Evolutionary conservation across 2,888 invertebrate genomes (phyloP), one percentile per base, ranked within the genome.

Genomic region (Mylabris sibirica): DNA sequence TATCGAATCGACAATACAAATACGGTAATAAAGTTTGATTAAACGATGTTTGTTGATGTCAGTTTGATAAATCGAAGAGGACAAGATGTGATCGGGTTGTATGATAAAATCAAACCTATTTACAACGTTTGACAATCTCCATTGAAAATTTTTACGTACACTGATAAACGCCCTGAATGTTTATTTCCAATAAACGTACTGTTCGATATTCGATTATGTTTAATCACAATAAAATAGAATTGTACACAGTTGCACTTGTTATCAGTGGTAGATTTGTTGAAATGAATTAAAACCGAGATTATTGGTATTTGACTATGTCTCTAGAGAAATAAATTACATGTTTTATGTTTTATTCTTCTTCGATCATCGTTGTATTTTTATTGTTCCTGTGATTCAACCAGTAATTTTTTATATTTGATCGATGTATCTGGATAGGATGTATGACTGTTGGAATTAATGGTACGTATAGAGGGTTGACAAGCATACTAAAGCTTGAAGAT

Each of bases 401-500:
- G 60, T 26, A 60, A 66, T 44, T 67, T 59, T 63, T 68, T 30
- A 44, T 14, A 26, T 61, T 65, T 65, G 68, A 68, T 65, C 61
- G 62, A 65, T 61, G 66, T 66, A 12, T 57, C 4, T 20, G 57
- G 44, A 26, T 65, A 53, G 67, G 64, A 38, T 64, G 41, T 59
- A 63, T 62, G 62, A 24, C 41, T 59, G 59, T 49, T 49, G 62
- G 60, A 65, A 71, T 68, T 68, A 71, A 71, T 65, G 71, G 64
- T 63, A 66, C 64, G 64, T 71, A 69, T n/a, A 64, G 59, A 59
- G 63, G 63, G 59, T 60, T 67, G 68, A 68, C 65, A 68, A 64
- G 34, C 41, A 59, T 64, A 64, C 62, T 66, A 64, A 34, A 59
- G 53, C 62, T 57, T 64, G 30, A 41, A 68, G 64, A 65, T 63